phyloP scores from a whole-genome alignment of 2,113 vertebrate species.

The Greenwoodochromis staneri region DNA sequence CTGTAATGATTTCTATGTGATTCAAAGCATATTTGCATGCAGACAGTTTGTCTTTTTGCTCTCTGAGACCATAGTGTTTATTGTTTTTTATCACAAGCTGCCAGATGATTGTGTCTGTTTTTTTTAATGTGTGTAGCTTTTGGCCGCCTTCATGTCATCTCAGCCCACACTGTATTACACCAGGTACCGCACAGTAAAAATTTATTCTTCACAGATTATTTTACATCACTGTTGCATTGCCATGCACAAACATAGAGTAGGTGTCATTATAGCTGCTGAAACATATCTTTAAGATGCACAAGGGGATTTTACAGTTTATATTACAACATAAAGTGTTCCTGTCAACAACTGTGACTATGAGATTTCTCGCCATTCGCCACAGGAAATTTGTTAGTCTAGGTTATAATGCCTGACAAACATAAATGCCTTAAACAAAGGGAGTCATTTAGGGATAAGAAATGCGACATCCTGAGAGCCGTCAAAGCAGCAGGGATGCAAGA shows the following conservation, averaged over 20 bases:
- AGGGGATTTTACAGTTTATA: slow-evolving; percentile 24
- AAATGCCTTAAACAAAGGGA: slow-evolving; percentile 5
- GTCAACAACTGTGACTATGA: not conserved
- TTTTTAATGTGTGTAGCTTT: slow-evolving; percentile 6
- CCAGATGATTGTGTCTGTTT: not conserved
- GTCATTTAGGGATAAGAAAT: not conserved
- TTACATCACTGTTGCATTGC: slow-evolving; percentile 9
- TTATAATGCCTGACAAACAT: slow-evolving; percentile 10
- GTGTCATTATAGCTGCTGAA: not conserved
- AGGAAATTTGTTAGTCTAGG: slow-evolving; percentile 33
- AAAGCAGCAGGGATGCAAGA: not conserved
- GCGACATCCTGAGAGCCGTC: not conserved
- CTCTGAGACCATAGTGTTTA: not conserved
- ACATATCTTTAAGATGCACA: slow-evolving; percentile 11
- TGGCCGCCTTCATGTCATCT: slow-evolving; percentile 16
- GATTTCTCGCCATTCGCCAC: not conserved
- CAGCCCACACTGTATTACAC: slow-evolving; percentile 21
- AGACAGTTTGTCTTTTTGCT: not conserved
- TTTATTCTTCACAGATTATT: slow-evolving; percentile 16
- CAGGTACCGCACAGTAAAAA: not conserved
- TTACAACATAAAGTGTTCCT: not conserved
- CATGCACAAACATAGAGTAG: not conserved
- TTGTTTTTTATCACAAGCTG: slow-evolving; percentile 1
- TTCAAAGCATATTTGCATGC: not conserved
- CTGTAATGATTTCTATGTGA: not conserved